Conservation (phyloP, 2,888 invertebrate species). For the Himalopsyche tibetana region DNA sequence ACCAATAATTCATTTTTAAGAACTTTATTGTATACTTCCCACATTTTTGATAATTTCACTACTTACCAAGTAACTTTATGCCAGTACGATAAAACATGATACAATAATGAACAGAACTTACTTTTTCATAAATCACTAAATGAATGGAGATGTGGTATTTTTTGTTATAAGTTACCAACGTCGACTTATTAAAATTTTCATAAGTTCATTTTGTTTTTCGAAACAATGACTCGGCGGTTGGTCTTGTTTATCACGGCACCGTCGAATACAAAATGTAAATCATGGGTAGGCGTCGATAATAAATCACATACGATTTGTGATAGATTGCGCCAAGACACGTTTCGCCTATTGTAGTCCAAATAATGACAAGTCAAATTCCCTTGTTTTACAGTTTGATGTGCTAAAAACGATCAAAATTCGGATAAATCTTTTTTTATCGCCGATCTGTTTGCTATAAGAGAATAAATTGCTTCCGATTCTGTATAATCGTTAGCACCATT, state of each 20-base stretch:
- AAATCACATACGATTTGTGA: slow-evolving; percentile 39
- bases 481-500: not conserved
- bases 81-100: no score
- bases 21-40: no score
- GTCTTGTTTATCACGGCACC: slow-evolving; percentile 32
- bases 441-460: slow-evolving; percentile 41
- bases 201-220: not conserved
- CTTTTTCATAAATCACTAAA: not conserved
- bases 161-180: not conserved
- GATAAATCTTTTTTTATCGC: slow-evolving; percentile 36
- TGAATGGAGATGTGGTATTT: slow-evolving; percentile 4
- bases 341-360: slow-evolving; percentile 41
- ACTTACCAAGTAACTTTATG: no score
- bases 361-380: slow-evolving; percentile 36
- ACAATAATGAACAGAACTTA: no score
- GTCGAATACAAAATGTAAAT: slow-evolving; percentile 33
- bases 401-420: slow-evolving; percentile 38
- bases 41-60: no score
- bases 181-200: not conserved
- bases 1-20: no score
- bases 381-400: slow-evolving; percentile 22
- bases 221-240: slow-evolving; percentile 34
- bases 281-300: slow-evolving; percentile 38
- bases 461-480: slow-evolving; percentile 32
- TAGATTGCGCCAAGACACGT: slow-evolving; percentile 39